Conservation (phyloP, 2,113 vertebrate genomes). For the Siniperca knerii region DNA sequence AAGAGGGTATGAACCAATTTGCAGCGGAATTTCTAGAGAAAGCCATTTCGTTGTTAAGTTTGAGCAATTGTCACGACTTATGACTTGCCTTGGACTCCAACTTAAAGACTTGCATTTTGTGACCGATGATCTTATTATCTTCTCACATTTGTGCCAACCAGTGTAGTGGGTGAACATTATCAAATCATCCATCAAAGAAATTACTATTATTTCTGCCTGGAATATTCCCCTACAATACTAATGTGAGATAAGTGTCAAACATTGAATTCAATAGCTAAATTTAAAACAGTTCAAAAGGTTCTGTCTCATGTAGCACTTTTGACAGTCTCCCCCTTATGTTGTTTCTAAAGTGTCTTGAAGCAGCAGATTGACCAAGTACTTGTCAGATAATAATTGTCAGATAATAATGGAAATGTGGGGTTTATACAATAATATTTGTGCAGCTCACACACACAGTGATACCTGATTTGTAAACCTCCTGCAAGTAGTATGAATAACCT, state of each 20-base stretch:
- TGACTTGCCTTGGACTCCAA: not conserved
- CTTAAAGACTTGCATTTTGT: conserved; percentile 2
- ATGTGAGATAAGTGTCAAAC: not conserved
- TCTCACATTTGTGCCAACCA: not conserved
- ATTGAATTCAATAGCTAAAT: not conserved
- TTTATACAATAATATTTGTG: not conserved
- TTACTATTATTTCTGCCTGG: not conserved
- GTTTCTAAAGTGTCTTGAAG: not conserved
- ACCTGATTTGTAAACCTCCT: not conserved
- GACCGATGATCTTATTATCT: conserved; percentile 2
- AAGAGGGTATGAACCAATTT: not conserved
- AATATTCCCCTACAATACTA: not conserved
- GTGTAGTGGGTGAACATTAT: not conserved
- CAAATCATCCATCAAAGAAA: conserved; percentile 3
- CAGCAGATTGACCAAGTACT: not conserved
- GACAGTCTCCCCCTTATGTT: not conserved
- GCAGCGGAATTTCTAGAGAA: not conserved
- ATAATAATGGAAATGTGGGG: not conserved
- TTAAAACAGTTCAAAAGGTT: not conserved
- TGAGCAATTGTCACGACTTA: not conserved
- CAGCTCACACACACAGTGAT: not conserved
- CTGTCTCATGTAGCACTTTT: not conserved
- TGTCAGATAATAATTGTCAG: not conserved
- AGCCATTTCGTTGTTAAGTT: not conserved
- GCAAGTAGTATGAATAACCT: not conserved